Base-by-base conservation (phyloP, 1,140 invertebrate genomes). In the Diprion similis region DNA sequence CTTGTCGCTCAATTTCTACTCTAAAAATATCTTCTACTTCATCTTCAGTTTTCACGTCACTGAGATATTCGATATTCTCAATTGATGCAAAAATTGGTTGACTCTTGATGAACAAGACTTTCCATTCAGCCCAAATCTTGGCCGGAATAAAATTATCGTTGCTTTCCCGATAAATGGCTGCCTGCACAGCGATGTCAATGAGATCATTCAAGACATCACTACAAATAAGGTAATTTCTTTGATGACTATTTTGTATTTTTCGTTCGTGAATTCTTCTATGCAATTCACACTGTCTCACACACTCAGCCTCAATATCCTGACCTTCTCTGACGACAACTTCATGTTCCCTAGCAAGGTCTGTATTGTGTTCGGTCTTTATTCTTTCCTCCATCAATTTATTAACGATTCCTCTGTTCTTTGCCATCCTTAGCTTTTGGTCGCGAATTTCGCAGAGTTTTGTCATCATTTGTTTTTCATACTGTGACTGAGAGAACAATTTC, bases 401-500 rank as follows among this genome's bases (percentile, higher is more conserved):
- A 18, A 88, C 87, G 24, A 85, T 80, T 59, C 82, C 84, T 78
- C 89, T 86, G 78, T 91, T 91, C 70, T 87, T 82, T 0, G 86
- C 77, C 71, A 92, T 87, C 72, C 87, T 85, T 11, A 89, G 84
- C 46, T 88, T 89, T 76, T 91, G 86, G 46, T 90, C 84, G 18
- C 90, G 88, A 0, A 91, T 88, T 78, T 91, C 90, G 79, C 89
- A 89, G 48, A 92, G 81, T 82, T 91, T 91, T 46, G 87, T 89
- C 46, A 89, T 85, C 82, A 93, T 90, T 81, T 90, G 89, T 78
- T 92, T 92, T 75, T 93, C 92, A 80, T 91, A 92, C 37, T 88
- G 84, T 2, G 91, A 91, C 70, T 92, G 87, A 76, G 89, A 89
- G 75, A 91, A 79, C 6, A 92, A 85, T 76, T 89, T 90, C 72